Percentiles rank a stretch among this genome's conserved stretches.
Conservation (phyloP, 2,888 invertebrate genomes). For the Ormyrus pomaceus region DNA sequence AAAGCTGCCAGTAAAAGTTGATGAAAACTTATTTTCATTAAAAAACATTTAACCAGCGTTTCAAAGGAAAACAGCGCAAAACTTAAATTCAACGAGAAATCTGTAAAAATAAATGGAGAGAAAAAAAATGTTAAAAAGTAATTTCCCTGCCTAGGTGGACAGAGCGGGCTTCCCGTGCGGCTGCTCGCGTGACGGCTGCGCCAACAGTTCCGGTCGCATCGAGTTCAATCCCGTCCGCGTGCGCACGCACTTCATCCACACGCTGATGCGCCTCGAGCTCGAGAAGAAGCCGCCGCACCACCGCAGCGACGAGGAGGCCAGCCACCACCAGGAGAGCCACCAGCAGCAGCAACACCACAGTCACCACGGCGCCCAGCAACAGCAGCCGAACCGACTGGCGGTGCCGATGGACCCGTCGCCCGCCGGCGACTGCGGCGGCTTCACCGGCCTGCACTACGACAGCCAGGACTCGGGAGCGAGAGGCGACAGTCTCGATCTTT, state of each 20-base stretch:
- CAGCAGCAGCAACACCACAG: constrained; percentile 26
- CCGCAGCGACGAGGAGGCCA: constrained; percentile 72
- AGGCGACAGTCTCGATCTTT: constrained; percentile 77
- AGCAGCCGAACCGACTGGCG: constrained; percentile 11
- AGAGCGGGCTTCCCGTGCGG: constrained; percentile 97
- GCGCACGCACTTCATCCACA: constrained; percentile 97
- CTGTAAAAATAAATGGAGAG: too few relatives aligned
- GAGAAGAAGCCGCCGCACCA: constrained; percentile 84
- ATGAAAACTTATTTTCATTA: too few relatives aligned
- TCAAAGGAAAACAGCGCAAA: too few relatives aligned
- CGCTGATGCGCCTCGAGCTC: constrained; percentile 93
- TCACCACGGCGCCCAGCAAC: constrained; percentile 17
- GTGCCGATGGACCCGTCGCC: not conserved
- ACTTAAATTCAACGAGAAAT: too few relatives aligned
- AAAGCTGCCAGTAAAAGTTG: too few relatives aligned
- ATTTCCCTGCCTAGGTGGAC: constrained; percentile 82
- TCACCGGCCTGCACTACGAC: constrained; percentile 83
- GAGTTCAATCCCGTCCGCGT: constrained; percentile 98
- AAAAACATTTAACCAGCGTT: too few relatives aligned
- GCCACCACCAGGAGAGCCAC: constrained; percentile 13
- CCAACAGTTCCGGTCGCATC: constrained; percentile 93
- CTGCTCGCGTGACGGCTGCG: constrained; percentile 95
- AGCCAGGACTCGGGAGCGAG: constrained; percentile 67
- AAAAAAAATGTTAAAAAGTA: too few relatives aligned
- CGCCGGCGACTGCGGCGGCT: constrained; percentile 77